A percentile compares a stretch with the other conserved stretches of the same genome.
These are phyloP conservation scores for Ochotona curzoniae DNA, from an alignment of 2,113 vertebrate genomes.

Conservation along the genomic window DNA sequence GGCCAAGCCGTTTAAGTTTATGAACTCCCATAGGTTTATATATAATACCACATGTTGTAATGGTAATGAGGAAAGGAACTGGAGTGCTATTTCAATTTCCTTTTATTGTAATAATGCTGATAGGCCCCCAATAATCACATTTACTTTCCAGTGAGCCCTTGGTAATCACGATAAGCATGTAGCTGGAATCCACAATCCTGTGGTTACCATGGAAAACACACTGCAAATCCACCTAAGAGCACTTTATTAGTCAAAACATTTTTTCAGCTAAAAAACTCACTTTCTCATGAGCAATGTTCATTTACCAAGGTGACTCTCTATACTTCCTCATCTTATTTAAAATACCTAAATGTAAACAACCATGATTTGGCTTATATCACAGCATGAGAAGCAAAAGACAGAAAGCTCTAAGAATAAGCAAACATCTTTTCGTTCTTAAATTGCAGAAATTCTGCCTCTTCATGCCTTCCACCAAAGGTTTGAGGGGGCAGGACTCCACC, in stretches of 20 bases:
- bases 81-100: conserved; percentile 55
- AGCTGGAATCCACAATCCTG: conserved; percentile 66
- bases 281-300: neutral
- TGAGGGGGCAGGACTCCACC: neutral
- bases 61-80: conserved; percentile 41
- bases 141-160: conserved; percentile 55
- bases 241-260: conserved; percentile 39
- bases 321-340: neutral
- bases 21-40: neutral
- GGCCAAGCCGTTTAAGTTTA: neutral
- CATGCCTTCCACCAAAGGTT: rapidly evolving
- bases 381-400: neutral
- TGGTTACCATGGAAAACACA: conserved; percentile 82
- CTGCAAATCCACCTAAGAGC: conserved; percentile 26
- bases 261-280: conserved; percentile 25
- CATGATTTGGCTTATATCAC: neutral
- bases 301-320: neutral
- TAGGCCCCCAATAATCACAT: conserved; percentile 49
- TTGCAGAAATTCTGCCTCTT: neutral
- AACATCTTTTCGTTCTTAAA: neutral
- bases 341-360: conserved; percentile 29
- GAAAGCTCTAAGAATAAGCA: neutral
- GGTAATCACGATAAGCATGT: conserved; percentile 55
- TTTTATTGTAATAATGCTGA: conserved; percentile 49
- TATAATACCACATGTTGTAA: neutral